phyloP scores from a whole-genome alignment of 2,113 vertebrate species.

The Pristiophorus japonicus region DNA sequence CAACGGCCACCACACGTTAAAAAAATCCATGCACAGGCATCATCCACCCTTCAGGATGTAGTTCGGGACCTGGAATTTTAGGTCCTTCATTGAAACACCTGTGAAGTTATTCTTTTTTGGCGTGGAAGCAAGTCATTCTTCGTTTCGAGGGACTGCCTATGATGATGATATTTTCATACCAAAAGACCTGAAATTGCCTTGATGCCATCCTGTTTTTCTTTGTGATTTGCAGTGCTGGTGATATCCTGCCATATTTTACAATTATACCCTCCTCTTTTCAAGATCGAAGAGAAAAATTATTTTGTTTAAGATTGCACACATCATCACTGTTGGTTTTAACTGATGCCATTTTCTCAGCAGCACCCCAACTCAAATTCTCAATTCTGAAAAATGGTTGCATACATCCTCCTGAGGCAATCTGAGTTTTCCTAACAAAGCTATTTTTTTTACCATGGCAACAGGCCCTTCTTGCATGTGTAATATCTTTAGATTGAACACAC shows the following conservation, averaged over 20 bases:
- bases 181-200: not conserved
- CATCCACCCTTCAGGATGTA: too few relatives aligned
- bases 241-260: not conserved
- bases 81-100: too few relatives aligned
- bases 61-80: too few relatives aligned
- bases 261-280: not conserved
- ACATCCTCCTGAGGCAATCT: not conserved
- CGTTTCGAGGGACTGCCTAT: too few relatives aligned
- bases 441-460: not conserved
- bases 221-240: not conserved
- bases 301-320: not conserved
- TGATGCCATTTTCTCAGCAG: not conserved
- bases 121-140: too few relatives aligned
- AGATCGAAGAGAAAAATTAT: not conserved
- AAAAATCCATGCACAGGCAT: too few relatives aligned
- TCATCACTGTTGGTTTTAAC: not conserved
- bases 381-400: not conserved
- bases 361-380: not conserved
- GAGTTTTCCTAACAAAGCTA: not conserved
- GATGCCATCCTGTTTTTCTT: not conserved
- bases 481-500: not conserved
- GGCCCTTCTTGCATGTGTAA: not conserved
- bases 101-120: too few relatives aligned
- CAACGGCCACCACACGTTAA: too few relatives aligned
- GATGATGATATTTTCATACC: too few relatives aligned